A percentile compares a stretch with the other conserved stretches of the same genome.
These are phyloP conservation scores for Cynodonichthys magdalenae DNA, from an alignment of 2,797 vertebrate genomes.

Conservation along the genomic window DNA sequence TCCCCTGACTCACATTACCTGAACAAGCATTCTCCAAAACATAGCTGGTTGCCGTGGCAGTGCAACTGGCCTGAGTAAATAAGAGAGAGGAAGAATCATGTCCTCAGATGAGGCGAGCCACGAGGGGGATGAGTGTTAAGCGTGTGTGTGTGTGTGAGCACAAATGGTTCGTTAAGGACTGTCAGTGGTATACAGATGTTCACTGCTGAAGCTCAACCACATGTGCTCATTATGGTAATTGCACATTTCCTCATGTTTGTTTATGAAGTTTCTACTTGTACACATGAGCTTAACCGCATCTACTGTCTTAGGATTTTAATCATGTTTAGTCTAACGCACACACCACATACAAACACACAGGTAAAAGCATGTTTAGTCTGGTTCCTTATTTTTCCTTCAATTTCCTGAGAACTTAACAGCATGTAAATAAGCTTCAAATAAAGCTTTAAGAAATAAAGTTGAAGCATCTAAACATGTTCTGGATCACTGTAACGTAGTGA, in stretches of 20 bases:
- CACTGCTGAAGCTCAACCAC: slow-evolving; percentile 20
- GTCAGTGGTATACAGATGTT: slow-evolving; percentile 45
- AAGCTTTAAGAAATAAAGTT: slow-evolving; percentile 10
- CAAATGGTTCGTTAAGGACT: slow-evolving; percentile 8
- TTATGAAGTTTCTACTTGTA: slow-evolving; percentile 40
- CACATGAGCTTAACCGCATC: slow-evolving; percentile 41
- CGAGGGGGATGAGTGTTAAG: background rate
- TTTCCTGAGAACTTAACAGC: slow-evolving; percentile 38
- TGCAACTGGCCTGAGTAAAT: slow-evolving; percentile 63
- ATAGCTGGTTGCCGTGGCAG: slow-evolving; percentile 73
- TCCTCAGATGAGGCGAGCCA: slow-evolving; percentile 30
- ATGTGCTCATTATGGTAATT: slow-evolving; percentile 48
- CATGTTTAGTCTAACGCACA: slow-evolving; percentile 59
- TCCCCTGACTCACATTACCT: slow-evolving; percentile 69
- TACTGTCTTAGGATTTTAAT: slow-evolving; percentile 20
- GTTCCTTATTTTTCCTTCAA: slow-evolving; percentile 33
- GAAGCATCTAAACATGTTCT: slow-evolving; percentile 28
- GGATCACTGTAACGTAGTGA: slow-evolving; percentile 36
- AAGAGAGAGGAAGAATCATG: slow-evolving; percentile 54
- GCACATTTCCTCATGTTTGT: slow-evolving; percentile 51
- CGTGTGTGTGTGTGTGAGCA: background rate
- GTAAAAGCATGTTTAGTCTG: slow-evolving; percentile 51
- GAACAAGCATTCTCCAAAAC: slow-evolving; percentile 74
- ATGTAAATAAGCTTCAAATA: background rate
- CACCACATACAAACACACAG: slow-evolving; percentile 3